These are phyloP conservation scores for Drosophila auraria DNA, from an alignment of 1,140 invertebrate genomes.

Conservation along the genomic window DNA sequence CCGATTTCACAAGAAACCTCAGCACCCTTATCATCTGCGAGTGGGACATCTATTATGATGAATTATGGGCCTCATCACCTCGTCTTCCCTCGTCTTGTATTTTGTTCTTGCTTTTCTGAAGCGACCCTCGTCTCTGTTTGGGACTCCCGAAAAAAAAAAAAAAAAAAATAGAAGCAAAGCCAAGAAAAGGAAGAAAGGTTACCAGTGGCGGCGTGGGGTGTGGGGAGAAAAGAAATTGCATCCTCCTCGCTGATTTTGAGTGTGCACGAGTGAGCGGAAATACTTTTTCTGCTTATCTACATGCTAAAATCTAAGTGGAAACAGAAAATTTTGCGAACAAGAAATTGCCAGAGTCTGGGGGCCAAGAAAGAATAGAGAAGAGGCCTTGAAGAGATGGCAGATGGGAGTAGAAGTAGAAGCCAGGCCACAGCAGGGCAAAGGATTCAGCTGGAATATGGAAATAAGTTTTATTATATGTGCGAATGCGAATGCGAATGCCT, in stretches of 20 bases:
- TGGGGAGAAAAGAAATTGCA: slow-evolving; percentile 47
- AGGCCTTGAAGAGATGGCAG: slow-evolving; percentile 1
- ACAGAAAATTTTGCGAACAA: slow-evolving; percentile 52
- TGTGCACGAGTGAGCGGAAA: slow-evolving; percentile 67
- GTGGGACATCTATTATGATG: slow-evolving; percentile 47
- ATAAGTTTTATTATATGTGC: slow-evolving; percentile 65
- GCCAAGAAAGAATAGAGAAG: slow-evolving; percentile 20
- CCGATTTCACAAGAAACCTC: neutral
- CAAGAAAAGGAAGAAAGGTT: slow-evolving; percentile 14
- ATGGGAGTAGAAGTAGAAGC: slow-evolving; percentile 8
- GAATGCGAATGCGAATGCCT: slow-evolving; percentile 58
- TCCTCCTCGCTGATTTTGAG: slow-evolving; percentile 53
- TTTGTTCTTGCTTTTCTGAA: neutral
- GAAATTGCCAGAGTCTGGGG: slow-evolving; percentile 34
- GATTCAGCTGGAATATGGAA: slow-evolving; percentile 60
- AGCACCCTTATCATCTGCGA: slow-evolving; percentile 33
- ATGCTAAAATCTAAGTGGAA: slow-evolving; percentile 79
- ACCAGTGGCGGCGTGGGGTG: neutral
- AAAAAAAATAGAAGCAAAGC: neutral
- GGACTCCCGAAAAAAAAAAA: neutral
- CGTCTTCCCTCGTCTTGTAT: slow-evolving; percentile 13
- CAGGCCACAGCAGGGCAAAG: slow-evolving; percentile 35
- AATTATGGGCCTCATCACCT: slow-evolving; percentile 42
- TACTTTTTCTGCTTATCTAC: slow-evolving; percentile 72
- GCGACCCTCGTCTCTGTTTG: slow-evolving; percentile 38